Evolutionary conservation across 2,113 vertebrate genomes (phyloP).

Genomic region (Brachyistius frenatus): DNA sequence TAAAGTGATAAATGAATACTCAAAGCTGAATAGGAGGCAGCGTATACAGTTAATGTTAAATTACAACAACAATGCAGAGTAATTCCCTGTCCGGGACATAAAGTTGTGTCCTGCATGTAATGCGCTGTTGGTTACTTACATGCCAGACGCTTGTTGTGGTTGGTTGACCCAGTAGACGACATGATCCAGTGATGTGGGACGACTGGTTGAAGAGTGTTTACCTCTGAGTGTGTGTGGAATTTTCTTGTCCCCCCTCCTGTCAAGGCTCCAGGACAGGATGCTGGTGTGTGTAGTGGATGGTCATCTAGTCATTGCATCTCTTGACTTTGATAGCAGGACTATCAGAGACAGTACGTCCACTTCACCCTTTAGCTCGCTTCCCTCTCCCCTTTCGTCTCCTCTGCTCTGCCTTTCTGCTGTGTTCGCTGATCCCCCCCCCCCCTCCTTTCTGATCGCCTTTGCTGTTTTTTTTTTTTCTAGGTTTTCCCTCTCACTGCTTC

Average conservation of each 20-base stretch:
- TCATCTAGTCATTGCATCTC: conserved; percentile 71
- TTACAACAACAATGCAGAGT: conserved; percentile 2
- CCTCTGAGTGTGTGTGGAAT: conserved; percentile 32
- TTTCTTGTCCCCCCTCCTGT: conserved; percentile 55
- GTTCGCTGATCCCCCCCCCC: conserved; percentile 34
- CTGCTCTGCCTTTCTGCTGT: conserved; percentile 55
- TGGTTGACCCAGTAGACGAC: conserved; percentile 79
- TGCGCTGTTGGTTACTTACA: conserved; percentile 71
- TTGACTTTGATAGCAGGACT: conserved; percentile 44
- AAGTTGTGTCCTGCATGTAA: conserved; percentile 11
- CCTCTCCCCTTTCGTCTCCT: conserved; percentile 23
- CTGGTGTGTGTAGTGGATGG: conserved; percentile 43
- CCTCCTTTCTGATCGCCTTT: conserved; percentile 53
- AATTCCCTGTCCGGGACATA: not conserved
- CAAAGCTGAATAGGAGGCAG: no score
- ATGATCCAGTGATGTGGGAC: conserved; percentile 65
- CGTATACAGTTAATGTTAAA: not conserved
- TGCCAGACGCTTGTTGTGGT: conserved; percentile 78
- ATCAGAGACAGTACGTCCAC: conserved; percentile 28
- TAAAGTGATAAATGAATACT: not conserved
- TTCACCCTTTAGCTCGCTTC: conserved; percentile 28
- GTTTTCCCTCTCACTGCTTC: conserved; percentile 70
- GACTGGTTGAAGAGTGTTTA: conserved; percentile 44
- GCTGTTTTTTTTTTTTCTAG: conserved; percentile 61
- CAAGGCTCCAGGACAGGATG: conserved; percentile 68